These are phyloP conservation scores for Falcaria lacertinaria DNA, from an alignment of 2,888 invertebrate genomes.

Conservation along the genomic window DNA sequence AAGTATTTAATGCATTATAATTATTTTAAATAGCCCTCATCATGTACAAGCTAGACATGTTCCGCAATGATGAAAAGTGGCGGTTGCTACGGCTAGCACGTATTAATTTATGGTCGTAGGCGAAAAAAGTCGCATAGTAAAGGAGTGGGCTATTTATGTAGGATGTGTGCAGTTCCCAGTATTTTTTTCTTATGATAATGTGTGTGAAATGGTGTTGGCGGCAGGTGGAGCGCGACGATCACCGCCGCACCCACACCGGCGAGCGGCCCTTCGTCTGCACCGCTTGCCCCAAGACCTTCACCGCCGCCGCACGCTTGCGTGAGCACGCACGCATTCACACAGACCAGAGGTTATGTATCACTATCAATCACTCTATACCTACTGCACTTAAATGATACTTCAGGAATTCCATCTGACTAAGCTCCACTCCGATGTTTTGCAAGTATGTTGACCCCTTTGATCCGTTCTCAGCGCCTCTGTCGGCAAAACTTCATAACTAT, in stretches of 20 bases:
- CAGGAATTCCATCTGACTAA: background rate
- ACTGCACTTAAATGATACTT: no score
- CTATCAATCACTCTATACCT: constrained; percentile 12
- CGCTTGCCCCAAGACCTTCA: constrained; percentile 74
- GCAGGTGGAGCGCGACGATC: constrained; percentile 78
- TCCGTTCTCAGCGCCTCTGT: background rate
- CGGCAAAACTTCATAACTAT: background rate
- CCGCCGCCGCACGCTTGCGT: constrained; percentile 72
- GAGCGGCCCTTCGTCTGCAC: constrained; percentile 74
- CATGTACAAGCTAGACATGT: constrained; percentile 1
- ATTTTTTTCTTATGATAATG: constrained; percentile 34
- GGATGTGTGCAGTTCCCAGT: constrained; percentile 34
- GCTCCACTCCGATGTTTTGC: background rate
- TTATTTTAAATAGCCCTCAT: no score
- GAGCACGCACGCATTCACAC: constrained; percentile 74
- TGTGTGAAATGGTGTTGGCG: constrained; percentile 36
- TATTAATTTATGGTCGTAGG: constrained; percentile 4
- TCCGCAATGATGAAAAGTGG: constrained; percentile 1
- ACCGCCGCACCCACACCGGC: constrained; percentile 72
- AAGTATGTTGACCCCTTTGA: background rate
- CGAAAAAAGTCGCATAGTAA: constrained; percentile 24
- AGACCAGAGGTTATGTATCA: constrained; percentile 61
- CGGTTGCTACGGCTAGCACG: background rate
- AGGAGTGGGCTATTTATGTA: constrained; percentile 20
- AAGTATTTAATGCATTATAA: no score